A percentile compares a stretch with the other conserved stretches of the same genome.
These are phyloP conservation scores for Ophion slaviceki DNA, from an alignment of 2,888 invertebrate species.

Conservation along the genomic window DNA sequence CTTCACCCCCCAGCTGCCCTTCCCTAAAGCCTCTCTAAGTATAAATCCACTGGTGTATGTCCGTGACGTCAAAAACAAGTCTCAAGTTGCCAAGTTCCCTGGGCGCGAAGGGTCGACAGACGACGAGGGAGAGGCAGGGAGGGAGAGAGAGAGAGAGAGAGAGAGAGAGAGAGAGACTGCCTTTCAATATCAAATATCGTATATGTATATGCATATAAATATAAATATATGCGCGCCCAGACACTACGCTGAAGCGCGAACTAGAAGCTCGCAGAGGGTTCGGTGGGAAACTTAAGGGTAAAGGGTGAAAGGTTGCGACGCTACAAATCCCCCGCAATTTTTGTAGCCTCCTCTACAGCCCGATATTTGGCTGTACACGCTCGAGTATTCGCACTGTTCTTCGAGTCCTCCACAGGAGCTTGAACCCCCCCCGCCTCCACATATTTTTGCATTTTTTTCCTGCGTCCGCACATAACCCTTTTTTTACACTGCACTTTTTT, in stretches of 20 bases:
- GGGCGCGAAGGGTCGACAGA: constrained; percentile 55
- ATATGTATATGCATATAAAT: constrained; percentile 8
- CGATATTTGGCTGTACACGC: constrained; percentile 25
- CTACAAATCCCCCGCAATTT: constrained; percentile 29
- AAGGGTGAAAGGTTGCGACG: constrained; percentile 54
- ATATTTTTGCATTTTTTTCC: constrained; percentile 59
- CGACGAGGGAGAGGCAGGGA: constrained; percentile 21
- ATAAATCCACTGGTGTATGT: constrained; percentile 22
- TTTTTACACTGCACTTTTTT: neutral
- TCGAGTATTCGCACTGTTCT: constrained; percentile 20
- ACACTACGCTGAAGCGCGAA: constrained; percentile 7
- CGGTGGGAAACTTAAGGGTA: constrained; percentile 57
- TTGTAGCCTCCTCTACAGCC: constrained; percentile 18
- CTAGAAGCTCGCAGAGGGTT: constrained; percentile 12
- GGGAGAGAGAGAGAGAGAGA: constrained; percentile 1
- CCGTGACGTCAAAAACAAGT: constrained; percentile 69
- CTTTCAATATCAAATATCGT: constrained; percentile 49
- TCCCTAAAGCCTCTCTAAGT: neutral
- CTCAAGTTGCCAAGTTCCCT: constrained; percentile 58
- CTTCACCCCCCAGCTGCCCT: neutral
- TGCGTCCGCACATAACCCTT: neutral
- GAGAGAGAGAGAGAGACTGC: constrained; percentile 31
- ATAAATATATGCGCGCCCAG: neutral
- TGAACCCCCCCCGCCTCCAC: constrained; percentile 14
- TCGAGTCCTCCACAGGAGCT: constrained; percentile 12